phyloP scores from a whole-genome alignment of 2,888 invertebrate genomes.

The Ceramica pisi region DNA sequence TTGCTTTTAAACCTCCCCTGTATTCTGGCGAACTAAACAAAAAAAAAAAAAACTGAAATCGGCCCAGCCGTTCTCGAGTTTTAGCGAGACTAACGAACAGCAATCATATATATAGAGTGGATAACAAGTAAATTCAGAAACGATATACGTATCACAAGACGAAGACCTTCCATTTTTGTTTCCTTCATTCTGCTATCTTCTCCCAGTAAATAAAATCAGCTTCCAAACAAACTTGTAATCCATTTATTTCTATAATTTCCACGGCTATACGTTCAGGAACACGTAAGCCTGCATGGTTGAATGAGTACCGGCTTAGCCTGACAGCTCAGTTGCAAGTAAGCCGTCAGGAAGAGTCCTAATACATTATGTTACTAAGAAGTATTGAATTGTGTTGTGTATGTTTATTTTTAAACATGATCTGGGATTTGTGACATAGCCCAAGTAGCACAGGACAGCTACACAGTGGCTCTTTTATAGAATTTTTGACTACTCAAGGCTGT shows the following conservation, averaged over 20 bases:
- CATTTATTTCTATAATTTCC: slow-evolving; percentile 45
- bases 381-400: slow-evolving; percentile 8
- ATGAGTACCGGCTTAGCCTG: slow-evolving; percentile 41
- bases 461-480: too few relatives aligned
- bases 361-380: slow-evolving; percentile 21
- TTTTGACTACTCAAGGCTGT: too few relatives aligned
- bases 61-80: too few relatives aligned
- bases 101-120: too few relatives aligned
- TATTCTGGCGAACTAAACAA: too few relatives aligned
- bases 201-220: slow-evolving; percentile 3
- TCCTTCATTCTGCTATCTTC: background rate
- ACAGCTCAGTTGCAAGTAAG: slow-evolving; percentile 43
- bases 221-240: slow-evolving; percentile 4
- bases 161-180: background rate
- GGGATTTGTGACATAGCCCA: background rate
- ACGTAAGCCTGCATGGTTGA: slow-evolving; percentile 50
- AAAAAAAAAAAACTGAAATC: too few relatives aligned
- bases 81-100: too few relatives aligned
- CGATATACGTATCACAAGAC: too few relatives aligned
- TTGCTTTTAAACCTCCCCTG: too few relatives aligned
- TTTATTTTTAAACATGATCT: slow-evolving; percentile 19
- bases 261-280: slow-evolving; percentile 17
- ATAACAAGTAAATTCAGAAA: too few relatives aligned
- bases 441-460: too few relatives aligned
- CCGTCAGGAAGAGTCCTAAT: slow-evolving; percentile 1